phyloP scores from a whole-genome alignment of 2,797 vertebrate species.

The Muraenolepis orangiensis region DNA sequence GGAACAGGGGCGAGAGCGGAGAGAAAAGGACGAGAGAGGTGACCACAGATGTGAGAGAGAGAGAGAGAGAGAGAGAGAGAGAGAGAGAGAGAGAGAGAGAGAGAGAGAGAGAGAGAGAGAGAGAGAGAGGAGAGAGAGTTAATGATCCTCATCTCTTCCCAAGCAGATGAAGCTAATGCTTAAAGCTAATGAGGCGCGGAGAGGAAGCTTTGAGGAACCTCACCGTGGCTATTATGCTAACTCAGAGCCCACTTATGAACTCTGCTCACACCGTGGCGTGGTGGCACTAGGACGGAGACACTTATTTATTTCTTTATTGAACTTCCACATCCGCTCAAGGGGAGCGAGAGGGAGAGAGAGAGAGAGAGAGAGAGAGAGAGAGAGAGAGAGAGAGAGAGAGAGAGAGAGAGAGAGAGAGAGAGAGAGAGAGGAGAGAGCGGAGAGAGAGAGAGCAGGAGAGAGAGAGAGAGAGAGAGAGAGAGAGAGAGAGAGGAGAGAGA shows the following conservation, averaged over 20 bases:
- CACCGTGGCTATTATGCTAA: neutral
- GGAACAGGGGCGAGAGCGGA: neutral
- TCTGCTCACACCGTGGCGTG: neutral
- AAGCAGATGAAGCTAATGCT: neutral
- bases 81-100: neutral
- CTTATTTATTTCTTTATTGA: neutral
- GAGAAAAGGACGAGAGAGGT: neutral
- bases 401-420: too few relatives aligned
- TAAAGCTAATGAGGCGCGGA: neutral
- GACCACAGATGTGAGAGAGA: neutral
- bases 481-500: too few relatives aligned
- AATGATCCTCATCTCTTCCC: neutral
- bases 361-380: too few relatives aligned
- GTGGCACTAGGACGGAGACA: neutral
- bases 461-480: too few relatives aligned
- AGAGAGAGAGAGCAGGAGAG: too few relatives aligned
- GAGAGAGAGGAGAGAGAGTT: neutral
- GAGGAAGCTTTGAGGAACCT: constrained; percentile 4
- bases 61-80: neutral
- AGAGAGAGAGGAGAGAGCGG: too few relatives aligned
- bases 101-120: neutral
- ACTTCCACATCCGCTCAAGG: too few relatives aligned
- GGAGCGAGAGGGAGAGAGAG: too few relatives aligned
- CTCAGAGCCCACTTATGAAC: neutral
- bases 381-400: too few relatives aligned